phyloP scores from a whole-genome alignment of 37 sponge, comb jelly and placozoan species.

The Geodia barretti region DNA sequence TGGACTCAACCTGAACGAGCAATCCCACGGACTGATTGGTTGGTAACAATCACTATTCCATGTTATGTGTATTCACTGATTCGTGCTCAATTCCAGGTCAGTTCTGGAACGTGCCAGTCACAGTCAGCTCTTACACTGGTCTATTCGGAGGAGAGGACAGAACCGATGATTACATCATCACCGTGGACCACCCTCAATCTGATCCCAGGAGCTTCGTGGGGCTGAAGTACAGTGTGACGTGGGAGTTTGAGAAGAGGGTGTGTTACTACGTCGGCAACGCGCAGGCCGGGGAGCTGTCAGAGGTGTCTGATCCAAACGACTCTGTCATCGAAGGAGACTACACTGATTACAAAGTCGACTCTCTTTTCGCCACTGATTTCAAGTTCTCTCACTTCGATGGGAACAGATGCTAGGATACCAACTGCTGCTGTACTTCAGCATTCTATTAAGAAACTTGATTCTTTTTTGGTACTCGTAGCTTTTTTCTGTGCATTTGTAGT shows the following conservation, averaged over 20 bases:
- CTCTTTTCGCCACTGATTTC: conserved; percentile 19
- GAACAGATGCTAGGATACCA: no score
- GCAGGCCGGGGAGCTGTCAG: conserved; percentile 2
- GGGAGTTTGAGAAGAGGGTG: background rate
- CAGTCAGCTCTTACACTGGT: conserved; percentile 1
- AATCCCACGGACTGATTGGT: conserved; percentile 80
- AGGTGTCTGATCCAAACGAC: background rate
- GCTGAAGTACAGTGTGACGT: background rate
- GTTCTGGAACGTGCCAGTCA: conserved; percentile 64
- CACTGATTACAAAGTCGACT: conserved; percentile 8
- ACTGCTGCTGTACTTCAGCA: no score
- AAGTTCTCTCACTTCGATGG: conserved; percentile 10
- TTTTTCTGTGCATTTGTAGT: no score
- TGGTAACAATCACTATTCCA: no score
- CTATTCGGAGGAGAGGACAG: background rate
- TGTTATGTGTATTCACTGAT: background rate
- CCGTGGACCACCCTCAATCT: conserved; percentile 17
- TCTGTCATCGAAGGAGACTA: conserved; percentile 34
- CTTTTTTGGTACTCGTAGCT: no score
- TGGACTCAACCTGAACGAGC: conserved; percentile 63
- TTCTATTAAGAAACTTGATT: no score
- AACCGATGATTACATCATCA: conserved; percentile 4
- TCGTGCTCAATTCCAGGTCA: conserved; percentile 29
- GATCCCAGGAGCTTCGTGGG: conserved; percentile 4
- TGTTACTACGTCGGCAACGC: conserved; percentile 28